These are phyloP conservation scores for Akabosia matsudoensis DNA, from an alignment of 1,140 invertebrate genomes.

Conservation along the genomic window DNA sequence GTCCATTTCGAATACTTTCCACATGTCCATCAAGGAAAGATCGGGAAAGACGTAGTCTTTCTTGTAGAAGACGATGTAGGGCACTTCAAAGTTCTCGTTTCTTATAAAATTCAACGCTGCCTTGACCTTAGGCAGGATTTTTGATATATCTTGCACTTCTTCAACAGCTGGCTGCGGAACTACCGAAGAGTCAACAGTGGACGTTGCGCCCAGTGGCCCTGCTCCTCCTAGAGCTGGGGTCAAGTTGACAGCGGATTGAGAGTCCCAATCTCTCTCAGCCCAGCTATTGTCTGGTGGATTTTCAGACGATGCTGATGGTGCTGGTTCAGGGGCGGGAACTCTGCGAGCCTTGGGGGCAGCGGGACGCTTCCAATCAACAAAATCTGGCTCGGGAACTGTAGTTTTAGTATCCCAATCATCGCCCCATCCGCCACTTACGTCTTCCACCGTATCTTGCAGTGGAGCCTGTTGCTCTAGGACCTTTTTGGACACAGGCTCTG, in stretches of 20 bases:
- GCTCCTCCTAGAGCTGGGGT: slow-evolving; percentile 53
- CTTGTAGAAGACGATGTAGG: slow-evolving; percentile 97
- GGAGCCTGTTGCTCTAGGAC: background rate
- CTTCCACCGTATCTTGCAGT: background rate
- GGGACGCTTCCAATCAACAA: background rate
- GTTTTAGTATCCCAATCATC: background rate
- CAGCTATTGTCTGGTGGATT: background rate
- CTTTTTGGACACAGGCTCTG: background rate
- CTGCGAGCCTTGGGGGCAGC: background rate
- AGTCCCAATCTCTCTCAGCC: background rate
- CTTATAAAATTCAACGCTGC: slow-evolving; percentile 94
- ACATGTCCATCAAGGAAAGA: slow-evolving; percentile 90
- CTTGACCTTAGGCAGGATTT: slow-evolving; percentile 78
- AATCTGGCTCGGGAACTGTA: background rate
- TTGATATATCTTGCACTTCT: background rate
- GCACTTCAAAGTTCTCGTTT: slow-evolving; percentile 90
- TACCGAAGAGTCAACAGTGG: background rate
- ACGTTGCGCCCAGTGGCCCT: background rate
- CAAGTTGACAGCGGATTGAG: slow-evolving; percentile 68
- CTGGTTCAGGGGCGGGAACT: too few relatives aligned
- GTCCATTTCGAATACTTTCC: slow-evolving; percentile 95
- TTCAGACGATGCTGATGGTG: background rate
- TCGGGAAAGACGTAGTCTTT: slow-evolving; percentile 97
- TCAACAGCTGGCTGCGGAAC: slow-evolving; percentile 48
- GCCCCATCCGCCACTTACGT: background rate